Conservation (phyloP, 2,888 invertebrate species). For the Sphecodes monilicornis region DNA sequence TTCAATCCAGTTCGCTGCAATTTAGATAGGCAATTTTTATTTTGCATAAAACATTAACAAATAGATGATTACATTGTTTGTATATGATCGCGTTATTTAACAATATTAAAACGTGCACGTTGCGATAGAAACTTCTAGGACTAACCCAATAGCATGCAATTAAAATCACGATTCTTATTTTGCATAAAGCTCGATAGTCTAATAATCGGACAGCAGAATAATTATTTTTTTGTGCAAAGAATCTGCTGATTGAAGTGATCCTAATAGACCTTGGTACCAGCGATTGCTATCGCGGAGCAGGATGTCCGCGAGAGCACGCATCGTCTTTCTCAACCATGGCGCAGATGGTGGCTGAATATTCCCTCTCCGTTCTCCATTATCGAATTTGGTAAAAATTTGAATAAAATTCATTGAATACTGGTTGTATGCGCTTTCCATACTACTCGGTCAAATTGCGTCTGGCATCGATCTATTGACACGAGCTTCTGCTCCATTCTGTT, state of each 20-base stretch:
- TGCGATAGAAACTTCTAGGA: no score
- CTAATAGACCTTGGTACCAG: not conserved
- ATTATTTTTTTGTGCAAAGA: not conserved
- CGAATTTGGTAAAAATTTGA: conserved; percentile 24
- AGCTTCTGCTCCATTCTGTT: conserved; percentile 40
- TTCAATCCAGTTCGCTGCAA: no score
- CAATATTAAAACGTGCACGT: no score
- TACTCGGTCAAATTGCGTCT: conserved; percentile 57
- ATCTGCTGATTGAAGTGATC: not conserved
- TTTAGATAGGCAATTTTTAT: no score
- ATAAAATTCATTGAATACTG: conserved; percentile 48
- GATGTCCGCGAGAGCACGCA: not conserved
- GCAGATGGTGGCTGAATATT: conserved; percentile 24
- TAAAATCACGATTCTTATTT: no score
- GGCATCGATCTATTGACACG: conserved; percentile 63
- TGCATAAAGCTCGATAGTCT: no score
- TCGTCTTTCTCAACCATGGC: conserved; percentile 6
- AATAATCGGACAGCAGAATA: not conserved
- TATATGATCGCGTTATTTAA: no score
- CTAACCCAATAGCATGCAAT: no score
- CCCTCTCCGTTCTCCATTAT: conserved; percentile 24
- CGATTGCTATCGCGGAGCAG: not conserved
- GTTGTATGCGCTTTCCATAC: conserved; percentile 15
- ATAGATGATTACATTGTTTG: no score
- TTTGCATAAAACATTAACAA: no score